Base-by-base conservation (phyloP, 2,797 vertebrate genomes). In the Arnoldichthys spilopterus region DNA sequence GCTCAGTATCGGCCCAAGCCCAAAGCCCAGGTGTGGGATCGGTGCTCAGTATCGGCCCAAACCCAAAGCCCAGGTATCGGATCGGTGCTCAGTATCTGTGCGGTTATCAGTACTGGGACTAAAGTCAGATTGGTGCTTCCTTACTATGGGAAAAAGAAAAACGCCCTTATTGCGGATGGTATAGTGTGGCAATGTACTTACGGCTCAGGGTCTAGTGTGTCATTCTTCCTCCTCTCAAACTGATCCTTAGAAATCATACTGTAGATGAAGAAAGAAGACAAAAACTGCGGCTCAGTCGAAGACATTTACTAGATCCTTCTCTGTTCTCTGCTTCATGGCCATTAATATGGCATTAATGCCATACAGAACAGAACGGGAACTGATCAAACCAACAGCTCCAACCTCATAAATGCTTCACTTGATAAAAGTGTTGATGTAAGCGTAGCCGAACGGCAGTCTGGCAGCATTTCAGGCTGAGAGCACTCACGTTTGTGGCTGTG, bases 231-330 rank as follows among this genome's bases (percentile, higher is more conserved):
- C 87, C 97, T 96, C 90, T 99, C 98, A 92, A 99, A 99, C 87
- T 99, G 98, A 90, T 99, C 97, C 93, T 99, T 99, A 68, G 96
- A 99, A 90, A 99, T 99, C 91, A 94, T 99, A 88, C 98, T 99
- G 83, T 24, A 85, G 0, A 26, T n/a, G 5, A 11, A 13, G 0
- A 53, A 34, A 34, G 40, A 24, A 8, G 24, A 18, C 20, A 11
- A 32, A 62, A 62, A 22, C 1, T 5, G 28, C 20, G 24, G 9
- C 12, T n/a, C n/a, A n/a, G n/a, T n/a, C n/a, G n/a, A n/a, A n/a
- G n/a, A n/a, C n/a, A n/a, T n/a, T n/a, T n/a, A n/a, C n/a, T n/a
- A n/a, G n/a, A n/a, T n/a, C n/a, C n/a, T n/a, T n/a, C n/a, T n/a
- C n/a, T n/a, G n/a, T n/a, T n/a, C n/a, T n/a, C n/a, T n/a, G n/a